A percentile compares a stretch with the other conserved stretches of the same genome.
Evolutionary conservation across 2,113 vertebrate species (phyloP).

Genomic region (Actenoides lindsayi): DNA sequence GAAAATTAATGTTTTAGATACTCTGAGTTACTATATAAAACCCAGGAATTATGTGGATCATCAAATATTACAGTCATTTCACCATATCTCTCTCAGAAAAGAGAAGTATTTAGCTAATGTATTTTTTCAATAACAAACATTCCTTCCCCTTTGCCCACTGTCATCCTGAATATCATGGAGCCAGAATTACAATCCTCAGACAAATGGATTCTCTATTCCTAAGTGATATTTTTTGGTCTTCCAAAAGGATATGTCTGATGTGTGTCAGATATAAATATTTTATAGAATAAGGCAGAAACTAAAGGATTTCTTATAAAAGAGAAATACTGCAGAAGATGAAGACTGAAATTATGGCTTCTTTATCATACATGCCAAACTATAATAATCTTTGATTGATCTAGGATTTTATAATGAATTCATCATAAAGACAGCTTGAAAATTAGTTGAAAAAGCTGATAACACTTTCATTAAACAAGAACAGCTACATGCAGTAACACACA

Average conservation of each 20-base stretch:
- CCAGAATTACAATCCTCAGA: neutral
- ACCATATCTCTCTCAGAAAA: neutral
- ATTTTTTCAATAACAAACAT: neutral
- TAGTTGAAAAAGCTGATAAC: neutral
- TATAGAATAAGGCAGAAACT: neutral
- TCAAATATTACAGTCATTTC: neutral
- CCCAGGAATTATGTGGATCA: neutral
- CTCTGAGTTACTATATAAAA: neutral
- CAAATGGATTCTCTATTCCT: neutral
- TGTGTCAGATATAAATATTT: neutral
- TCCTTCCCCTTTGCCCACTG: neutral
- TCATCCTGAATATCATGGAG: neutral
- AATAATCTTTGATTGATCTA: neutral
- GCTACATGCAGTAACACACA: neutral
- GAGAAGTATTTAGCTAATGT: neutral
- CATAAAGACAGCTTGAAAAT: neutral
- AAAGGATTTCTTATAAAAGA: neutral
- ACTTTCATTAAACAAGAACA: neutral
- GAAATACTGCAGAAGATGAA: neutral
- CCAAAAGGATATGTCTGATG: neutral
- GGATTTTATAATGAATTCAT: neutral
- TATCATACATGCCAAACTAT: neutral
- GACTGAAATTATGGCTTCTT: neutral
- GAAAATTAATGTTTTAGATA: neutral
- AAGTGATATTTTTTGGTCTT: neutral